Evolutionary conservation across 1,140 invertebrate species (phyloP), one percentile per base, ranked within the genome.

Genomic region (Rhynchophorus ferrugineus): DNA sequence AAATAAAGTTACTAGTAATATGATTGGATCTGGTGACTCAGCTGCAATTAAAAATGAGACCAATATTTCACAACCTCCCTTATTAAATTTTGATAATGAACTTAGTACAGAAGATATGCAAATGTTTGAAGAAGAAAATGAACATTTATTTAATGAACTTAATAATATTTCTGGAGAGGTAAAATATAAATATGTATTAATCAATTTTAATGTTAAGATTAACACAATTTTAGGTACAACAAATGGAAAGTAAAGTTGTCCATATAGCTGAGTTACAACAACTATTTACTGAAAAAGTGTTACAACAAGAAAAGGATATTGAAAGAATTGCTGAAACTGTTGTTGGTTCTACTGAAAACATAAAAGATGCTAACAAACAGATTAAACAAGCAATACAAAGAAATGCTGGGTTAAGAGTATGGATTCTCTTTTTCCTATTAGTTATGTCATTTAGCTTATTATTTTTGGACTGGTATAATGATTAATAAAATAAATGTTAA

Each of bases 391-490:
- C 95, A 0, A 97, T 98, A 61, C 91, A 95, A 72, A 85, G 93
- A 46, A 96, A 94, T 74, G 95, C 95, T 5, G 89, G 91, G 0
- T 79, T 96, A 17, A 74, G 95, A 62, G 90, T 95, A 0, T 96
- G 89, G 79, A 85, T 96, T 54, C 73, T 99, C 24, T 98, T 98
- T 69, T 96, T 97, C 67, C 75, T 98, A 29, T 73, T 98, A 50
- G 91, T 98, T 24, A 89, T 97, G 80, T 94, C 94, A 21, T 95
- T 98, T 69, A 88, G 91, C 1, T 73, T 99, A 35, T 73, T 98
- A 13, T 98, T 98, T 71, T 77, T 98, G 33, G 93, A 98, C 75
- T 99, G 95, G 95, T 99, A 98, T 68, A 98, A 98, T 79, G 87
- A 90, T 65, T 95, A 79, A 84, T 6, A 6, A 29, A n/a, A n/a